Evolutionary conservation across 2,888 invertebrate species (phyloP), one percentile per base, ranked within the genome.

Genomic region (Pollenia griseotomentosa): DNA sequence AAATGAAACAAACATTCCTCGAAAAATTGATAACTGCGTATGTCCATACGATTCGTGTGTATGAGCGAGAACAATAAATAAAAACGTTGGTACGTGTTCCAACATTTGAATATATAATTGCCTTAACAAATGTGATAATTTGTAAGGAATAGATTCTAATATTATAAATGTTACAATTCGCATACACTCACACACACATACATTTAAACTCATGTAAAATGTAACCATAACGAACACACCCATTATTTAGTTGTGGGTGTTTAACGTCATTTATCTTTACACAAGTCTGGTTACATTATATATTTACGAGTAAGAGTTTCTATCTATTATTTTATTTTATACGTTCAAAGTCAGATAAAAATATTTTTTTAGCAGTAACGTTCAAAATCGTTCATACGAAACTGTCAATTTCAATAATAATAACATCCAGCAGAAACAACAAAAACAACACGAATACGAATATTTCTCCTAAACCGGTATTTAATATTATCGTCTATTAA

Each of bases 91-190:
- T 51, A 44, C 57, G 74, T 42, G 74, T 74, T 23, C 23, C 23
- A 23, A 23, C 23, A 57, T 2, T 57, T 14, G 61, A 71, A 74
- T 74, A 73, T 71, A 59, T 80, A 75, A 79, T 70, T 80, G 73
- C 44, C 66, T 33, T 14, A 68, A 42, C 55, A 68, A 68, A 70
- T 68, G 74, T 81, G 55, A 74, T 75, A 85, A 75, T 74, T 73
- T 61, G 66, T 75, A 51, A 48, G 71, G 70, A 75, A 48, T 44
- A 61, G 11, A 68, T 55, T 48, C 57, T 40, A 33, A 19, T 14
- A 46, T 66, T 11, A 12, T 44, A 57, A 59, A 78, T 10, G 46
- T 66, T 78, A 19, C 40, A 57, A 16, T 44, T 55, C 19, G 19
- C 40, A 66, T 14, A 61, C 11, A 40, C 68, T 40, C 48, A 51